Base-by-base conservation (phyloP, 2,888 invertebrate genomes). In the Acrocyrtus sp. region DNA sequence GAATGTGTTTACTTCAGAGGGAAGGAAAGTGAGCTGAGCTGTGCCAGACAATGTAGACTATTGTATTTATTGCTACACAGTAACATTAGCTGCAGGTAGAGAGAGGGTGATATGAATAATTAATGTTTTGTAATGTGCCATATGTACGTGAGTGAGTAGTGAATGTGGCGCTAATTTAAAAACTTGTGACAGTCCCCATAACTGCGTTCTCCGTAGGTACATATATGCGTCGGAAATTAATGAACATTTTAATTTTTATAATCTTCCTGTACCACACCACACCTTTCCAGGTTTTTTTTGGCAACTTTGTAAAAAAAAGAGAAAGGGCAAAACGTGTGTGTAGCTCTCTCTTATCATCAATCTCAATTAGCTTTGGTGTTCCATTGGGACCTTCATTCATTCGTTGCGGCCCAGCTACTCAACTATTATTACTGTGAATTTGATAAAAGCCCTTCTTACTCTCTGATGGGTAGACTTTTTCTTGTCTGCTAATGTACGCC, bases 171-270 rank as follows among this genome's bases (percentile, higher is more conserved):
- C 22, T 41, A 29, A 41, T 56, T 65, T 48, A 56, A 21, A 34
- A 47, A 24, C 47, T 56, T 10, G 8, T 65, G 56, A 34, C 56
- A 34, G 41, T 34, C n/a, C n/a, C n/a, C n/a, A n/a, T n/a, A n/a
- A n/a, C n/a, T n/a, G n/a, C n/a, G n/a, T n/a, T n/a, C n/a, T n/a
- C n/a, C n/a, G n/a, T n/a, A n/a, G 21, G 45, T 45, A 8, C 15
- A 3, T 6, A 45, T 24, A 41, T 48, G 65, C 56, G 65, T 65
- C 65, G 48, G 65, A 67, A 58, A 67, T 67, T 67, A 67, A 67
- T 67, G 67, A 67, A 67, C 67, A 60, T 67, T 67, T 67, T 67
- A 67, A 67, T 67, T 67, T 67, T 67, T 58, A 67, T 67, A 58
- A 67, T 67, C 67, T 54, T 56, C 27, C 17, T 27, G 51, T 6